Percentiles rank a stretch among this genome's conserved stretches.
Evolutionary conservation across 2,888 invertebrate genomes (phyloP).

Genomic region (Eristalis tenax): DNA sequence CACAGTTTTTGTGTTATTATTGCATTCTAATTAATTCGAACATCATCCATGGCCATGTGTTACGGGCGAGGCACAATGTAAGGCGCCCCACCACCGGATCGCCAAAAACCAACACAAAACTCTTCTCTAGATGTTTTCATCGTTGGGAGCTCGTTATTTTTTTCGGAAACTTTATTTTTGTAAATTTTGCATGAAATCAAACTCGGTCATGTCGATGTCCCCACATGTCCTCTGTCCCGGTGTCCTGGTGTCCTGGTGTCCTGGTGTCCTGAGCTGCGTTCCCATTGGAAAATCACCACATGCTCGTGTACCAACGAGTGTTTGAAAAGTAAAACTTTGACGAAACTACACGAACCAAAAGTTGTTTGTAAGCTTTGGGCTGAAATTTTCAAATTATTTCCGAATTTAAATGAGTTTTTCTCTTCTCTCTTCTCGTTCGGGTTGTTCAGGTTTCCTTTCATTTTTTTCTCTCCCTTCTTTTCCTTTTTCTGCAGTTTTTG

Average conservation of each 20-base stretch:
- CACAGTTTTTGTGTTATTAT: neutral
- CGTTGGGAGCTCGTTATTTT: neutral
- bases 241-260: neutral
- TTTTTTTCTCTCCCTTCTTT: no score
- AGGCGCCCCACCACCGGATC: neutral
- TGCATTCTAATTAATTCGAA: slow-evolving; percentile 10
- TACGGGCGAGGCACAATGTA: neutral
- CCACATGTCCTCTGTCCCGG: neutral
- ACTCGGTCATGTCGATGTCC: neutral
- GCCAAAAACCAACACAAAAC: neutral
- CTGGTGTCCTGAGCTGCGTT: neutral
- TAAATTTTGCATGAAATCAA: slow-evolving; percentile 11
- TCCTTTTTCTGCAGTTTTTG: neutral
- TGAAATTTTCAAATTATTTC: neutral
- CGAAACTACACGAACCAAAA: neutral
- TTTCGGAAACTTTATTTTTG: neutral
- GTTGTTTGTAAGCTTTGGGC: neutral
- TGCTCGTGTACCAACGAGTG: neutral
- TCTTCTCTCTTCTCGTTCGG: neutral
- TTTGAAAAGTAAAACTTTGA: slow-evolving; percentile 6
- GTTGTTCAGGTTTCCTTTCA: neutral
- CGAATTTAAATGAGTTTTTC: slow-evolving; percentile 1
- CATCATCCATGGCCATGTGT: neutral
- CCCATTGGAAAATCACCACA: neutral
- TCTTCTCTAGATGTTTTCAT: neutral